Evolutionary conservation across 2,113 vertebrate genomes (phyloP).

Genomic region (Mustela lutreola): DNA sequence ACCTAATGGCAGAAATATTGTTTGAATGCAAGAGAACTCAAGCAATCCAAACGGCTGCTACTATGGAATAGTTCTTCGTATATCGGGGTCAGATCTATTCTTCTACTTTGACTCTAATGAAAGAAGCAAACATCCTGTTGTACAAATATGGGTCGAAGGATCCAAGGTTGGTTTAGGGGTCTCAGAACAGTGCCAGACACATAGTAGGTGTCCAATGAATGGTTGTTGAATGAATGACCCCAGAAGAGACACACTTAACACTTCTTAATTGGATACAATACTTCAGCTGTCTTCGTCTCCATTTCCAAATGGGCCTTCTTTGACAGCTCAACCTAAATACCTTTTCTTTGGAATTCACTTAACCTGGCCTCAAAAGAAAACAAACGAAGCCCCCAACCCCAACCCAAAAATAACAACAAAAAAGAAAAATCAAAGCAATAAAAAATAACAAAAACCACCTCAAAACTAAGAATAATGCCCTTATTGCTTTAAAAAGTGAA

Average conservation of each 20-base stretch:
- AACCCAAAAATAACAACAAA: not conserved
- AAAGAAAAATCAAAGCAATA: not conserved
- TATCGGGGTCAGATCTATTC: not conserved
- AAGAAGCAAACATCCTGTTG: not conserved
- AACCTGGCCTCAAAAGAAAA: conserved; percentile 10
- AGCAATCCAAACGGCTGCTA: not conserved
- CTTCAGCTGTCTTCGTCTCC: not conserved
- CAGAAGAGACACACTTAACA: not conserved
- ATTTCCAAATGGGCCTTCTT: not conserved
- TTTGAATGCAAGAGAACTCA: not conserved
- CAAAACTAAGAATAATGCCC: not conserved
- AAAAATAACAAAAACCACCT: not conserved
- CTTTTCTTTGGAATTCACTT: not conserved
- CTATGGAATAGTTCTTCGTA: not conserved
- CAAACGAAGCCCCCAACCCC: not conserved
- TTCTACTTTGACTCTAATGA: not conserved
- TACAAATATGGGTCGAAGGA: not conserved
- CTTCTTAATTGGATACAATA: not conserved
- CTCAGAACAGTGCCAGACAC: not conserved
- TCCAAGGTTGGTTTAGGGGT: not conserved
- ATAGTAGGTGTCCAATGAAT: not conserved
- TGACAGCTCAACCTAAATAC: not conserved
- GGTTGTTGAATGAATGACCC: not conserved
- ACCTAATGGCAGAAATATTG: conserved; percentile 72
- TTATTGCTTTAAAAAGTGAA: not conserved